Evolutionary conservation across 2,888 invertebrate species (phyloP), one percentile per base, ranked within the genome.

Genomic region (Agapostemon virescens): DNA sequence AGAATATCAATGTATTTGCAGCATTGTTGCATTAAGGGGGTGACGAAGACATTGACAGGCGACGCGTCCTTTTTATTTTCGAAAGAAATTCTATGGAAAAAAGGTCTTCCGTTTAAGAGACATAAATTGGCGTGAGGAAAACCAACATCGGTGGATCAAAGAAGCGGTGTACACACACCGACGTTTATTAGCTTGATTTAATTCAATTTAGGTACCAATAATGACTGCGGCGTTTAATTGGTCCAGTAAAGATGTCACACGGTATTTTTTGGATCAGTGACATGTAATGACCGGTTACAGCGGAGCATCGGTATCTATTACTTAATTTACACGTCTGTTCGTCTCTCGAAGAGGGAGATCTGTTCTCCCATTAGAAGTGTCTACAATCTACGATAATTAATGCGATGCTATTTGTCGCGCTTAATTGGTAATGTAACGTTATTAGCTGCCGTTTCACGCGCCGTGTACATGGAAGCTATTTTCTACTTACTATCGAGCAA

Each of bases 131-230:
- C 90, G 89, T 87, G 88, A 88, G 89, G 89, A 89, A 84, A 87
- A 86, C 76, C 78, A 85, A 84, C 83, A 67, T 74, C 49, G 74
- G 77, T 77, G 72, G 87, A 88, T 88, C 88, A 88, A 89, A 88
- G 82, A 82, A 74, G 73, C 76, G 36, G 49, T 82, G 86, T 77
- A 77, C 77, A 74, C 83, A 79, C 77, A 76, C 82, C 83, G 83
- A 85, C 87, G 85, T 85, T 89, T 89, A 88, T 89, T 87, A 87
- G 88, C 88, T 89, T 86, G 88, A 90, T 89, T 90, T 91, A 90
- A 92, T 92, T 91, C 86, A 90, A 91, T 92, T 90, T 88, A 84
- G 81, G 77, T 83, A 87, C 87, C 88, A 89, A 90, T 91, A 90
- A 91, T 88, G 89, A 89, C 86, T 83, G 84, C 76, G 74, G 73